Percentiles rank a stretch among this genome's conserved stretches.
Conservation (phyloP, 2,797 vertebrate genomes). For the Alfaro cultratus region DNA sequence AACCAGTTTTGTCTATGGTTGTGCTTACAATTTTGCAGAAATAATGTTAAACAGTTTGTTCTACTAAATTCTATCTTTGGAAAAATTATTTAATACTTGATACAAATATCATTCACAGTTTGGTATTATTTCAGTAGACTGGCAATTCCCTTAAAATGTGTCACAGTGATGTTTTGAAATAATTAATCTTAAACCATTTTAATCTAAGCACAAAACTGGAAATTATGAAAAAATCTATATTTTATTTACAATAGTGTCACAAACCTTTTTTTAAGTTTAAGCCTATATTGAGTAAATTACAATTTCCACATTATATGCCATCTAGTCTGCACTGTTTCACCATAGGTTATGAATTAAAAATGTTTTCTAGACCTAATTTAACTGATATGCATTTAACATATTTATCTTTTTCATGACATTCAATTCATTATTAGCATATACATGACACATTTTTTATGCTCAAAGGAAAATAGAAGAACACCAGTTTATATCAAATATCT, state of each 20-base stretch:
- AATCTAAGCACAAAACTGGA: not conserved
- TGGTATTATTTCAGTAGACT: not conserved
- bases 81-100: not conserved
- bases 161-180: not conserved
- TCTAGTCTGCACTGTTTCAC: not conserved
- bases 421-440: not conserved
- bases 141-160: not conserved
- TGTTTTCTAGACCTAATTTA: not conserved
- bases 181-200: not conserved
- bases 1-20: slow-evolving; percentile 18
- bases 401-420: not conserved
- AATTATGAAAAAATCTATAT: not conserved
- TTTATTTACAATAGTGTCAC: not conserved
- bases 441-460: not conserved
- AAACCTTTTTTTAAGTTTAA: not conserved
- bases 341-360: not conserved
- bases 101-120: not conserved
- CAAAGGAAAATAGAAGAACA: not conserved
- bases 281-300: not conserved
- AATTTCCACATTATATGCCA: not conserved
- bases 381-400: not conserved
- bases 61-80: not conserved
- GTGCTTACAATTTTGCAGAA: slow-evolving; percentile 6
- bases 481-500: not conserved
- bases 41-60: slow-evolving; percentile 1